Evolutionary conservation across 1,140 invertebrate genomes (phyloP).

Genomic region (Leptoteleia sp.): DNA sequence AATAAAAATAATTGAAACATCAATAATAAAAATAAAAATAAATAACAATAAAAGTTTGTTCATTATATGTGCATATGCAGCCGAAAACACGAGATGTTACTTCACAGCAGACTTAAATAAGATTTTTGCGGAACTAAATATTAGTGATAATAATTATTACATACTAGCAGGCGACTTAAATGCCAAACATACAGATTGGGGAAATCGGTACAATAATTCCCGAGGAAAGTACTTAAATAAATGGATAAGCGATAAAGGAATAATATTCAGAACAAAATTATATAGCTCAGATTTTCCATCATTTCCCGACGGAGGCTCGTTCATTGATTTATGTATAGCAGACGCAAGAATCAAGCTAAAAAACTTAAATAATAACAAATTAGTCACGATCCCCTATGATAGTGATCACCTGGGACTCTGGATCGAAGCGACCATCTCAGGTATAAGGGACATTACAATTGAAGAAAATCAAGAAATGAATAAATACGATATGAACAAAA

Average conservation of each 20-base stretch:
- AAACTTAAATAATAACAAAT: too few species aligned
- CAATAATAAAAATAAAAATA: conserved; percentile 46
- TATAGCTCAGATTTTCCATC: conserved; percentile 26
- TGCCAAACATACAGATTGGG: conserved; percentile 47
- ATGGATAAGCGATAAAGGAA: conserved; percentile 38
- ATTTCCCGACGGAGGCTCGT: conserved; percentile 27
- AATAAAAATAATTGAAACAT: conserved; percentile 42
- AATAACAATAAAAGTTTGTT: conserved; percentile 44
- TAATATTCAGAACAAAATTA: conserved; percentile 35
- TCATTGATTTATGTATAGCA: conserved; percentile 32
- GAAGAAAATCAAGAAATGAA: too few species aligned
- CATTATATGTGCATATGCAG: conserved; percentile 45
- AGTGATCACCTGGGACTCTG: too few species aligned
- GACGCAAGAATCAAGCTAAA: neutral
- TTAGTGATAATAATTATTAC: conserved; percentile 38
- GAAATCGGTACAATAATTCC: conserved; percentile 23
- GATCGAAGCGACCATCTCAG: too few species aligned
- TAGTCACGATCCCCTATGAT: too few species aligned
- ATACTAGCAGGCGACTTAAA: conserved; percentile 65
- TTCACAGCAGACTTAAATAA: conserved; percentile 44
- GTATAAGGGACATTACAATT: too few species aligned
- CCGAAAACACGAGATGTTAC: conserved; percentile 20
- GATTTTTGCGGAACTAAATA: conserved; percentile 47
- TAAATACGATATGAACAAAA: too few species aligned
- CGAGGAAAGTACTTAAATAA: conserved; percentile 33